These are phyloP conservation scores for Notocelia uddmanniana DNA, from an alignment of 2,888 invertebrate species.

Conservation along the genomic window DNA sequence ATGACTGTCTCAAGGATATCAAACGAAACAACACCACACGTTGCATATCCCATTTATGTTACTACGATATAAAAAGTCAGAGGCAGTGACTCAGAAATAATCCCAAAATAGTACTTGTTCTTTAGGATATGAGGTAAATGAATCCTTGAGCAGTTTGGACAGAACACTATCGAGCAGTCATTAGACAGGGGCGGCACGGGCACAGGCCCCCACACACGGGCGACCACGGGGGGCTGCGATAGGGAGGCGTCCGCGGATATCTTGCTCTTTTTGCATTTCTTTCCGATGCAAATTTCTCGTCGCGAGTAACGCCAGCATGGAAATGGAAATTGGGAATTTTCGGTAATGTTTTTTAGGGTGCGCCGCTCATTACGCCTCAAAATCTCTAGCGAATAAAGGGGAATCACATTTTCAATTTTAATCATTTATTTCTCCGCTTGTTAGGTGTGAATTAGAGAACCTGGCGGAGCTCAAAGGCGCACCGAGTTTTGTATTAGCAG, in stretches of 20 bases:
- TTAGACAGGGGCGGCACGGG: slow-evolving; percentile 25
- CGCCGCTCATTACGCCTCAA: slow-evolving; percentile 42
- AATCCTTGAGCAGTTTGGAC: slow-evolving; percentile 37
- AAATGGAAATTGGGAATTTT: slow-evolving; percentile 75
- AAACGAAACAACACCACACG: not conserved
- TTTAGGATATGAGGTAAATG: slow-evolving; percentile 30
- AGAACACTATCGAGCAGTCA: slow-evolving; percentile 42
- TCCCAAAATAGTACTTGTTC: slow-evolving; percentile 4
- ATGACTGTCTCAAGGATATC: not conserved
- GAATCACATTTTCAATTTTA: slow-evolving; percentile 36
- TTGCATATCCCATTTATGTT: not conserved
- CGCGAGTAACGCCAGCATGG: slow-evolving; percentile 59
- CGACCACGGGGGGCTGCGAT: slow-evolving; percentile 45
- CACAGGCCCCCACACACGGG: slow-evolving; percentile 22
- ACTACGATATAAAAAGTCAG: not conserved
- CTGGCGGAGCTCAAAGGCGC: not conserved
- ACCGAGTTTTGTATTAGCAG: slow-evolving; percentile 23
- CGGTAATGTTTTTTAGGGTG: slow-evolving; percentile 63
- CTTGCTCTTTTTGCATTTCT: slow-evolving; percentile 78
- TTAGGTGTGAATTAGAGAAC: slow-evolving; percentile 27
- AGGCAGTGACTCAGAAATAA: not conserved
- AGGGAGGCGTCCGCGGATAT: slow-evolving; percentile 50
- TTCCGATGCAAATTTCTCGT: slow-evolving; percentile 76
- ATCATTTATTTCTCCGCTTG: slow-evolving; percentile 32
- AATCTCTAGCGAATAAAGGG: slow-evolving; percentile 37